Base-by-base conservation (phyloP, 2,888 invertebrate species). In the Megalurothrips usitatus region DNA sequence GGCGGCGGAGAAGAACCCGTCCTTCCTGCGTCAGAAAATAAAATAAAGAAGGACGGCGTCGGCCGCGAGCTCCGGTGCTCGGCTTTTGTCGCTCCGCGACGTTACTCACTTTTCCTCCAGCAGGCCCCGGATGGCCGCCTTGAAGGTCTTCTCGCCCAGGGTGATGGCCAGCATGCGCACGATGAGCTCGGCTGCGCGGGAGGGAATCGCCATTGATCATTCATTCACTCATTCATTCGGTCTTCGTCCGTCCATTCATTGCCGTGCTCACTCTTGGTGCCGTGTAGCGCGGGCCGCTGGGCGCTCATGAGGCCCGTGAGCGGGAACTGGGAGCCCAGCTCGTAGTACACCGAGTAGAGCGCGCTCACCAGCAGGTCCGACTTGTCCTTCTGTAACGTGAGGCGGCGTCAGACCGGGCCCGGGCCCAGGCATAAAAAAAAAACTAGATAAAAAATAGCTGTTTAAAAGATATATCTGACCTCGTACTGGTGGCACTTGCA, bases 151-250 rank as follows among this genome's bases (percentile, higher is more conserved):
- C 81, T 92, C 92, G 4, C 96, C 95, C 11, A 97, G 88, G 0
- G 95, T 95, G 84, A 93, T 93, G 86, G 95, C 94, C 85, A 98
- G 91, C 97, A 97, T 98, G 48, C 97, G 90, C 86, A 98, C 94
- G 14, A 97, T 89, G 58, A 94, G 87, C 85, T 94, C 94, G 1
- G 92, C 87, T 87, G 83, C 19, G 19, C 47, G 58, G 43, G 14
- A 79, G 19, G 34, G 8, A 58, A 34, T 23, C 11, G 34, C 23
- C 43, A 43, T 49, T 2, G 6, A 2, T 43, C 34, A 43, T 43
- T 43, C 34, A 43, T 58, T 58, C 58, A 58, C 17, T 58, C 6
- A 43, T 43, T 58, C 11, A 58, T 11, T 58, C 52, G 52, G 49
- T 49, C 49, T 49, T 9, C 3, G 12, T 52, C 52, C 52, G 10